Evolutionary conservation across 1,140 invertebrate genomes (phyloP), one percentile per base, ranked within the genome.

Genomic region (Eurosta solidaginis): DNA sequence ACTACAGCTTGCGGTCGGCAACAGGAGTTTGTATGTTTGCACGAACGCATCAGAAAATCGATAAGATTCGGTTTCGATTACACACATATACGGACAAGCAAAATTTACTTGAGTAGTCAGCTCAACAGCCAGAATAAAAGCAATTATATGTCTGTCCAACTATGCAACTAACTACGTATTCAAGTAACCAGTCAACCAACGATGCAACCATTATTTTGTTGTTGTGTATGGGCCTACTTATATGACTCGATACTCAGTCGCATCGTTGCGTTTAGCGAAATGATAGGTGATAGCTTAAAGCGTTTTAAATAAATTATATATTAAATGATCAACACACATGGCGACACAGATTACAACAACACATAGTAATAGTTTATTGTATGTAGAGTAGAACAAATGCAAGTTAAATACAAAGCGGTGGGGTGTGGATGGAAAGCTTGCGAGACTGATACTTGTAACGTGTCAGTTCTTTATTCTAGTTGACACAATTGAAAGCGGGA

Each of bases 51-150:
- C 33, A 68, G 59, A 68, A 68, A 68, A 68, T 68, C 59, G 59
- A 68, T 68, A 68, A 68, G 59, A 40, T 68, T 68, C 59, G 33
- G 59, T 68, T 68, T 68, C 59, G 59, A 68, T 68, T 68, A 68
- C 59, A 68, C 17, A 17, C 27, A 40, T 9, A 40, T 29, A 68
- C 3, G 14, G 17, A 68, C 25, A 68, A 6, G 22, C 20, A 59
- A 14, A 59, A n/a, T n/a, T n/a, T 29, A 14, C 14, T 17, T 17
- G 14, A 12, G 22, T 4, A 36, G 17, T 14, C 20, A 59, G 10
- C 10, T 54, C 50, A 10, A 20, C 50, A 1, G 54, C 52, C 14
- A 17, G n/a, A n/a, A 59, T 12, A 9, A 33, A 27, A 27, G 12
- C 7, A 47, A 0, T n/a, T 68, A 3, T 25, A 0, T 22, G 29